Evolutionary conservation across 2,888 invertebrate genomes (phyloP).

Genomic region (Terebella lapidaria): DNA sequence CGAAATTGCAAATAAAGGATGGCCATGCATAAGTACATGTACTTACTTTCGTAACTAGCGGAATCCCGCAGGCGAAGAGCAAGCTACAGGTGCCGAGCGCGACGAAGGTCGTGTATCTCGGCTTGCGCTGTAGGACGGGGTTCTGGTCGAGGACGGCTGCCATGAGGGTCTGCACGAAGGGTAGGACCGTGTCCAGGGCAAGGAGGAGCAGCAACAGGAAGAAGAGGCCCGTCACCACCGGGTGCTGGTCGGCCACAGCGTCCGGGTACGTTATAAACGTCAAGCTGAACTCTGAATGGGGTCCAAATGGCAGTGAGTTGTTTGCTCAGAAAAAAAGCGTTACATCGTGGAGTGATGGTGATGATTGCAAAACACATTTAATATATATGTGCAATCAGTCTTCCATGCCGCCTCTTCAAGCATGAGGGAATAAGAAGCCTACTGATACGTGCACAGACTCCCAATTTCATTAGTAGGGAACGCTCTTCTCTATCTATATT

Average conservation of each 20-base stretch:
- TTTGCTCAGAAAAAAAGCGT: too few species aligned
- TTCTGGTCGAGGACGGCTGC: conserved; percentile 18
- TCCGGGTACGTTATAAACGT: conserved; percentile 21
- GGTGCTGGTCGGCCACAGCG: conserved; percentile 14
- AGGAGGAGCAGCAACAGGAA: conserved; percentile 19
- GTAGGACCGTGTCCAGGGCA: conserved; percentile 19
- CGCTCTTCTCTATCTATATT: too few species aligned
- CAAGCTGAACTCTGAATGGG: conserved; percentile 19
- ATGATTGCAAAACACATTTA: too few species aligned
- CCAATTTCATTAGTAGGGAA: too few species aligned
- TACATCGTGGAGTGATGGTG: too few species aligned
- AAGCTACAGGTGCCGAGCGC: background rate
- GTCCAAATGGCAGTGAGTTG: too few species aligned
- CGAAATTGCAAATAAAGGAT: too few species aligned
- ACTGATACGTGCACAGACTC: too few species aligned
- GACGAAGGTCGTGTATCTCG: background rate
- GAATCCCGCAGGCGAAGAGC: background rate
- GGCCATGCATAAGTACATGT: too few species aligned
- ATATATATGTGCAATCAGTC: too few species aligned
- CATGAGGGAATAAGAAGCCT: too few species aligned
- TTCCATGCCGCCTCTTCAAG: too few species aligned
- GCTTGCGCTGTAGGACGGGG: background rate
- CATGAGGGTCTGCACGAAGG: conserved; percentile 12
- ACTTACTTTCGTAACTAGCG: background rate
- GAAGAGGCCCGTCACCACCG: conserved; percentile 20